Conservation (phyloP, 2,888 invertebrate genomes). For the Tribolium freemani region DNA sequence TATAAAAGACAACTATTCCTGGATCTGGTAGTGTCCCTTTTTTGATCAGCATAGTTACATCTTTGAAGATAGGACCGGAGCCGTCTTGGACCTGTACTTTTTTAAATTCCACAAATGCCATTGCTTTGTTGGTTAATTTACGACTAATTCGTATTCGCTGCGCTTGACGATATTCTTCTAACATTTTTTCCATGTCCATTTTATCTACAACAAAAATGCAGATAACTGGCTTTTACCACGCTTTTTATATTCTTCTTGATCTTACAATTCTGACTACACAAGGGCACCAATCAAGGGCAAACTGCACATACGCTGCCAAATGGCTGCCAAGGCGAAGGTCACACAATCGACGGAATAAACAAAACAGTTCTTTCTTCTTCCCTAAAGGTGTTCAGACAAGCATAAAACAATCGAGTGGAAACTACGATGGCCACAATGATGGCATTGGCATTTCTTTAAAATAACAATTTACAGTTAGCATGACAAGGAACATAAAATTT, state of each 20-base stretch:
- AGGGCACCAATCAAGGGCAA: too few relatives aligned
- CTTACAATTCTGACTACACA: slow-evolving; percentile 18
- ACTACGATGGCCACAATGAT: slow-evolving; percentile 25
- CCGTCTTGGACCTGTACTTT: slow-evolving; percentile 19
- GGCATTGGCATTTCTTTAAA: slow-evolving; percentile 30
- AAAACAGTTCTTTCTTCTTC: slow-evolving; percentile 27
- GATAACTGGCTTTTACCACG: slow-evolving; percentile 19
- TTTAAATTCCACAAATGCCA: slow-evolving; percentile 12
- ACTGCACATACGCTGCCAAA: slow-evolving; percentile 14
- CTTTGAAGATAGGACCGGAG: not conserved
- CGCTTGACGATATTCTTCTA: slow-evolving; percentile 28
- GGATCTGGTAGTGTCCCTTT: slow-evolving; percentile 10
- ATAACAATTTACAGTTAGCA: slow-evolving; percentile 26
- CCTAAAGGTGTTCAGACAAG: slow-evolving; percentile 25
- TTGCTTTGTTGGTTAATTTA: slow-evolving; percentile 25
- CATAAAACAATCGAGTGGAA: slow-evolving; percentile 21
- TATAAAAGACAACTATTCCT: slow-evolving; percentile 17
- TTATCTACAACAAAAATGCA: slow-evolving; percentile 17
- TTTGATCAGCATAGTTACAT: slow-evolving; percentile 10
- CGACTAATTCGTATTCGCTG: slow-evolving; percentile 23
- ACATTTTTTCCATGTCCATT: slow-evolving; percentile 26
- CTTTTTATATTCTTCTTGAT: slow-evolving; percentile 18
- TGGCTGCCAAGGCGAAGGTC: slow-evolving; percentile 19
- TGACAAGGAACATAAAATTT: not conserved
- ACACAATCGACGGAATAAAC: slow-evolving; percentile 24